Evolutionary conservation across 2,888 invertebrate genomes (phyloP).

Genomic region (Philonicus albiceps): DNA sequence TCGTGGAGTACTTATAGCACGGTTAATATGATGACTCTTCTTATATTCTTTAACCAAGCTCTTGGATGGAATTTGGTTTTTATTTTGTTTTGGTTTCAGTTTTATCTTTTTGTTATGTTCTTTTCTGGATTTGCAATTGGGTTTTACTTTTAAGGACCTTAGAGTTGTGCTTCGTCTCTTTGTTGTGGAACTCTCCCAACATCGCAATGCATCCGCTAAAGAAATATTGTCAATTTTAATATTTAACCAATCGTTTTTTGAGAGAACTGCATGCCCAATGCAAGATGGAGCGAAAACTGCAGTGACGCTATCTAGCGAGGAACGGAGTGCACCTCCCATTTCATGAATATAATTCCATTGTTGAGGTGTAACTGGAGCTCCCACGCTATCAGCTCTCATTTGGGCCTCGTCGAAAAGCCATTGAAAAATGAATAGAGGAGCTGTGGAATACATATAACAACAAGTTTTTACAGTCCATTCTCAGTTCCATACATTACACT

Average conservation of each 20-base stretch:
- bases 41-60: constrained; percentile 43
- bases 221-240: constrained; percentile 86
- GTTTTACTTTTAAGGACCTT: constrained; percentile 15
- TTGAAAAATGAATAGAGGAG: constrained; percentile 92
- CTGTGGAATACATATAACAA: constrained; percentile 57
- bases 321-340: constrained; percentile 84
- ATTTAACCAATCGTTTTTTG: constrained; percentile 85
- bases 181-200: constrained; percentile 79
- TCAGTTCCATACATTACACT: constrained; percentile 27
- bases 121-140: constrained; percentile 39
- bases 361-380: constrained; percentile 84
- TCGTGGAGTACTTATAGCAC: constrained; percentile 48
- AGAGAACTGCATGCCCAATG: constrained; percentile 88
- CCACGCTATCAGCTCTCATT: constrained; percentile 90
- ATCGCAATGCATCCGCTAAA: constrained; percentile 82
- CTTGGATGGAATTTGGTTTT: constrained; percentile 29
- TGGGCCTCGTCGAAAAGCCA: constrained; percentile 96
- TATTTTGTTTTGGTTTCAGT: constrained; percentile 50
- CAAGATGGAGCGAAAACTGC: constrained; percentile 94
- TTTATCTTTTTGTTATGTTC: constrained; percentile 50
- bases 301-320: constrained; percentile 83
- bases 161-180: constrained; percentile 52
- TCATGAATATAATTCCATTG: constrained; percentile 95
- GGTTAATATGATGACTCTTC: constrained; percentile 52
- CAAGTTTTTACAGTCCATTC: neutral